Evolutionary conservation across 2,888 invertebrate species (phyloP), one percentile per base, ranked within the genome.

Genomic region (Dolomedes plantarius): DNA sequence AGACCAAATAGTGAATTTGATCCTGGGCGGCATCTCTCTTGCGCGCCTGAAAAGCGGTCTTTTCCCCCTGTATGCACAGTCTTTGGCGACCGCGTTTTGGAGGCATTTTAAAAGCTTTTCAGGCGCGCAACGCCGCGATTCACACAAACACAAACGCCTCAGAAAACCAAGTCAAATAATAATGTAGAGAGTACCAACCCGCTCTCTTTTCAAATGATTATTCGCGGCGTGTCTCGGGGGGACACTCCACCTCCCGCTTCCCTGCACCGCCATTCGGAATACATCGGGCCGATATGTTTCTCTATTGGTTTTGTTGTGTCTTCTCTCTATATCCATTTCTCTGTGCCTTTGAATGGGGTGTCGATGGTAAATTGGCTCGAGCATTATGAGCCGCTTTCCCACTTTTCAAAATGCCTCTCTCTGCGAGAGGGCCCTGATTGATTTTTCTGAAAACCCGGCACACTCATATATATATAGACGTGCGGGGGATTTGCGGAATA

Each of bases 81-180:
- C 23, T 56, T 16, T 46, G n/a, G 5, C 23, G 56, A 16, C 56
- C 3, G 23, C n/a, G 32, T n/a, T 13, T 74, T 23, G 62, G 50
- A 83, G 50, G 77, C 72, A 65, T 85, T 85, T 85, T 76, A 77
- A 77, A 85, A 76, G 76, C 76, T 85, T 85, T 83, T 76, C 65
- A 78, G 56, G 27, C 41, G 65, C n/a, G n/a, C n/a, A n/a, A n/a
- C n/a, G 9, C 27, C n/a, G 72, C 83, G 50, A 85, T 85, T 77
- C 76, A 83, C 83, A 78, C 83, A 77, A 72, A 77, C 56, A 85
- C 83, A 77, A 83, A 77, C 67, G 73, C 71, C 31, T 36, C 77
- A 85, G 77, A 85, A 83, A 85, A 67, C 83, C 71, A 85, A 85
- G 83, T 85, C 83, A 85, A 85, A 85, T 85, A 85, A 85, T 85